These are phyloP conservation scores for Tipula lateralis DNA, from an alignment of 2,888 invertebrate genomes.

Conservation along the genomic window DNA sequence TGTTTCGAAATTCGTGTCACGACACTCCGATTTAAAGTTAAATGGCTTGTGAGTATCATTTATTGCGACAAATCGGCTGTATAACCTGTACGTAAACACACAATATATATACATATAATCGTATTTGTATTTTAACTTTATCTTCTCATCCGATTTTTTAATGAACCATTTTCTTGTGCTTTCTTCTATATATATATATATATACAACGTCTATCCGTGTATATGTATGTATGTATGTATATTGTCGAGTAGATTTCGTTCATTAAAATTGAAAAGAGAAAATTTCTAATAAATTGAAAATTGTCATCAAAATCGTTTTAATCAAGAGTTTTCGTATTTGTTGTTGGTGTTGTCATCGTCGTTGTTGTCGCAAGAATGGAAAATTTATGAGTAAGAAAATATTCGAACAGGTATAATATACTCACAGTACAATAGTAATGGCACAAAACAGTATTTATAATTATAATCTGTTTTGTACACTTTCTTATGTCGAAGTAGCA, in stretches of 20 bases:
- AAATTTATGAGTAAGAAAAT: background rate
- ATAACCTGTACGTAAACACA: background rate
- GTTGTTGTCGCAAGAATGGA: background rate
- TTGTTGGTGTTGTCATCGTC: background rate
- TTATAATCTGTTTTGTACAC: background rate
- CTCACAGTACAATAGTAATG: background rate
- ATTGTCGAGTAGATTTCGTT: constrained; percentile 5
- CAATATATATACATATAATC: background rate
- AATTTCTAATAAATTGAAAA: background rate
- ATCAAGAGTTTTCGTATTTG: background rate
- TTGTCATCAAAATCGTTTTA: constrained; percentile 19
- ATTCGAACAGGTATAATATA: background rate
- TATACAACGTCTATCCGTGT: background rate
- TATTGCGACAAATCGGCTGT: background rate
- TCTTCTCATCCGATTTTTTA: background rate
- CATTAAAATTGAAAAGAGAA: background rate
- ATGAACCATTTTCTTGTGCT: background rate
- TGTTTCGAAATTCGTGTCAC: background rate
- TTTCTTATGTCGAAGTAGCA: background rate
- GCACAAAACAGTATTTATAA: background rate
- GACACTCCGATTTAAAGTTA: background rate
- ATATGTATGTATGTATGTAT: background rate
- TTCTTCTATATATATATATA: background rate
- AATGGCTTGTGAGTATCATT: background rate
- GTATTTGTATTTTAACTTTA: background rate